phyloP scores from a whole-genome alignment of 2,888 invertebrate species.

The Hirtodrosophila histrioides region DNA sequence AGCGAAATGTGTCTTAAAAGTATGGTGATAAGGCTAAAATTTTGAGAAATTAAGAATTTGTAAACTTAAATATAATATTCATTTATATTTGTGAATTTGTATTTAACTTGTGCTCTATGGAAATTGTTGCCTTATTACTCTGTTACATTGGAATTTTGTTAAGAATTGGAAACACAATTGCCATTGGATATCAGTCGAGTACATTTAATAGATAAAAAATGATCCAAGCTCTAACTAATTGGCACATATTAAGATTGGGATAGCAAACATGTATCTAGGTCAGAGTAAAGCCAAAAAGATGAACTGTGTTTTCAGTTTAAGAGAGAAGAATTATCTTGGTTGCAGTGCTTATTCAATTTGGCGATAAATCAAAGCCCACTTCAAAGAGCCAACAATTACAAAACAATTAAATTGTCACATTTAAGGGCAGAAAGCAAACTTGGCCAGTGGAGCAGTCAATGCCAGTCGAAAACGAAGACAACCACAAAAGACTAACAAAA shows the following conservation, averaged over 20 bases:
- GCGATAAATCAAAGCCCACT: constrained; percentile 57
- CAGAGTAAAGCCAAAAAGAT: constrained; percentile 20
- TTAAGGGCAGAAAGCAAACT: constrained; percentile 45
- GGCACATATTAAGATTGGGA: not conserved
- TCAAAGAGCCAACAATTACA: constrained; percentile 68
- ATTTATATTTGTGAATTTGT: no score
- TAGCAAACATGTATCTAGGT: constrained; percentile 10
- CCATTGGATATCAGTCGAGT: not conserved
- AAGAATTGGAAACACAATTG: constrained; percentile 7
- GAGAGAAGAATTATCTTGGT: constrained; percentile 5
- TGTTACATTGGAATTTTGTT: no score
- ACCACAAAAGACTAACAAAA: constrained; percentile 55
- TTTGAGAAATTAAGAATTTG: no score
- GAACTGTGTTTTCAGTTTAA: constrained; percentile 10
- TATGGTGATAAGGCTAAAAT: no score
- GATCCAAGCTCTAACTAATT: constrained; percentile 16
- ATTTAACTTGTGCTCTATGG: no score
- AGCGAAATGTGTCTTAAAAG: no score
- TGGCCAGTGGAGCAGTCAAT: constrained; percentile 15
- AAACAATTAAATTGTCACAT: constrained; percentile 79
- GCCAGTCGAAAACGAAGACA: constrained; percentile 28
- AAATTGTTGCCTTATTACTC: no score
- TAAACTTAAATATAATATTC: no score
- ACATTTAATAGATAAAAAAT: constrained; percentile 7
- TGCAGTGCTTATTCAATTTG: constrained; percentile 55